These are phyloP conservation scores for Siphonodentalium dalli DNA, from an alignment of 2,888 invertebrate genomes.

Conservation along the genomic window DNA sequence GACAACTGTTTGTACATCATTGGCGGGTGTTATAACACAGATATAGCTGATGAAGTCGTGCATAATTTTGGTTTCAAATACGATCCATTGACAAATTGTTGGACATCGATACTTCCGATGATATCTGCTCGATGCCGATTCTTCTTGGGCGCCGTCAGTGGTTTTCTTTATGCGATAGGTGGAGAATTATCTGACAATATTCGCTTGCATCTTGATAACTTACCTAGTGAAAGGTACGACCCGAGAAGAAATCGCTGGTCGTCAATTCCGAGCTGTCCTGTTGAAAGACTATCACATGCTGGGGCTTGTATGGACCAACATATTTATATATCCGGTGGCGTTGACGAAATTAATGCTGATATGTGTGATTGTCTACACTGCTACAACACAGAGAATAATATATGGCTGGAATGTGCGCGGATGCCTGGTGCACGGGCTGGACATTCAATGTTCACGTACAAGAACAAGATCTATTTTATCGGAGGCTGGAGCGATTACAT, in stretches of 20 bases:
- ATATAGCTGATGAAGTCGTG: slow-evolving; percentile 72
- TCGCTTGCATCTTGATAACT: slow-evolving; percentile 32
- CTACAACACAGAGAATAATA: slow-evolving; percentile 40
- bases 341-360: slow-evolving; percentile 67
- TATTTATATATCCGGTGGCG: slow-evolving; percentile 69
- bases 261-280: slow-evolving; percentile 39
- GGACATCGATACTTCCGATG: slow-evolving; percentile 72
- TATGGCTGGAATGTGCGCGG: slow-evolving; percentile 39
- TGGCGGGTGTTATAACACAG: slow-evolving; percentile 75
- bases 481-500: slow-evolving; percentile 68
- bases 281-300: slow-evolving; percentile 54
- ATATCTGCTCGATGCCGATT: slow-evolving; percentile 50
- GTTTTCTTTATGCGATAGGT: slow-evolving; percentile 54
- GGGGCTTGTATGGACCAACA: slow-evolving; percentile 39
- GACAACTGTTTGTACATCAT: slow-evolving; percentile 76
- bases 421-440: slow-evolving; percentile 51
- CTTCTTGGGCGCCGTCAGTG: slow-evolving; percentile 43
- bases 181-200: slow-evolving; percentile 69
- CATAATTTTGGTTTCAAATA: slow-evolving; percentile 78
- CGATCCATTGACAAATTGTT: slow-evolving; percentile 71
- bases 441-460: slow-evolving; percentile 49
- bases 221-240: slow-evolving; percentile 49
- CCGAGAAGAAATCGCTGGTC: slow-evolving; percentile 44
- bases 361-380: slow-evolving; percentile 65
- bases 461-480: slow-evolving; percentile 41